A percentile compares a stretch with the other conserved stretches of the same genome.
These are phyloP conservation scores for Tympanoctomys barrerae DNA, from an alignment of 2,797 vertebrate species.

Conservation along the genomic window DNA sequence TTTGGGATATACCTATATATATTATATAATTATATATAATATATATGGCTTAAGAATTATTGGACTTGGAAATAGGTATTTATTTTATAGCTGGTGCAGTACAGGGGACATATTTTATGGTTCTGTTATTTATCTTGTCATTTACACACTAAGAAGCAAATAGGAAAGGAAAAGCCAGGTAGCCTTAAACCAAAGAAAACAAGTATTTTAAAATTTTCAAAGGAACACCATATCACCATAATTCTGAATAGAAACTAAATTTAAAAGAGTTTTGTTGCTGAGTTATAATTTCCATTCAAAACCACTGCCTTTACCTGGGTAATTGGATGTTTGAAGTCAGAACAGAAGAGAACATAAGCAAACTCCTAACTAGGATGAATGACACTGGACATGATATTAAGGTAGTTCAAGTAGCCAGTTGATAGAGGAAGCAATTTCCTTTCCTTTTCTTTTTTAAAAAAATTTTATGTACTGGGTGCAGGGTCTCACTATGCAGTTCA, in stretches of 20 bases:
- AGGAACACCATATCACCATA: constrained; percentile 58
- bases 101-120: constrained; percentile 30
- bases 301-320: not conserved
- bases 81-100: constrained; percentile 40
- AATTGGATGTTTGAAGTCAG: constrained; percentile 55
- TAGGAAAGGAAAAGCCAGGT: constrained; percentile 66
- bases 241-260: constrained; percentile 75
- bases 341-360: not conserved
- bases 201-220: constrained; percentile 78
- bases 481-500: too few species aligned
- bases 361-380: constrained; percentile 57
- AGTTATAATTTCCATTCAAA: constrained; percentile 60
- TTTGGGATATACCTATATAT: not conserved
- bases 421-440: constrained; percentile 41
- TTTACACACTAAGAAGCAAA: constrained; percentile 69
- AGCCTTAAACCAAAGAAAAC: constrained; percentile 74
- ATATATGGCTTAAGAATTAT: constrained; percentile 58
- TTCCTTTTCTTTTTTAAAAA: too few species aligned
- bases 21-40: not conserved
- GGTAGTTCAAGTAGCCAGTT: constrained; percentile 40
- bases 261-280: constrained; percentile 60
- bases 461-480: too few species aligned
- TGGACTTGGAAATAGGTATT: constrained; percentile 39
- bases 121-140: constrained; percentile 70
- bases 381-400: constrained; percentile 43